Conservation (phyloP, 2,113 vertebrate genomes). For the Reinhardtius hippoglossoides region DNA sequence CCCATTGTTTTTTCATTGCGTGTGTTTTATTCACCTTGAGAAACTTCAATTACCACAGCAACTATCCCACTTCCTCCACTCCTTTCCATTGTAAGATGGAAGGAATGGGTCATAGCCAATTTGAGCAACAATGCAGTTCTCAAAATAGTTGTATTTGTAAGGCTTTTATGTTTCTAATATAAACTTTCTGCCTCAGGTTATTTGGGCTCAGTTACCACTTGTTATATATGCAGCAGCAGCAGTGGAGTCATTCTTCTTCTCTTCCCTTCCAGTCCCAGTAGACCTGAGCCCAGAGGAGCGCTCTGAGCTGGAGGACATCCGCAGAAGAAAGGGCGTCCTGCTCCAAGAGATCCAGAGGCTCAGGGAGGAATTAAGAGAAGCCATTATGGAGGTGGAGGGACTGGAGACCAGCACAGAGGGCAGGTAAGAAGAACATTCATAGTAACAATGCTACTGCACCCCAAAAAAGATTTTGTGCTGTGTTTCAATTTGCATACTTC, state of each 20-base stretch:
- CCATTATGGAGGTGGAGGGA: conserved; percentile 92
- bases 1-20: not conserved
- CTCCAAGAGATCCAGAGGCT: conserved; percentile 93
- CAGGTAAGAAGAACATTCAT: conserved; percentile 81
- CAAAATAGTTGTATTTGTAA: conserved; percentile 13
- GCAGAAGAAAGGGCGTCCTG: conserved; percentile 89
- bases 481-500: not conserved
- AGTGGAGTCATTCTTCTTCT: conserved; percentile 45
- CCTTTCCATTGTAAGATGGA: conserved; percentile 3
- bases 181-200: not conserved
- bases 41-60: not conserved
- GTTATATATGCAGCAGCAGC: not conserved
- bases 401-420: conserved; percentile 91
- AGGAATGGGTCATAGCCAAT: not conserved
- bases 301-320: conserved; percentile 92
- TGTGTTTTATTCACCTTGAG: not conserved
- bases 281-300: conserved; percentile 93
- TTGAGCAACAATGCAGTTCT: conserved; percentile 21
- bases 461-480: not conserved
- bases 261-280: conserved; percentile 84
- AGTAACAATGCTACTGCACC: not conserved
- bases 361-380: conserved; percentile 90
- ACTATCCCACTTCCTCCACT: not conserved
- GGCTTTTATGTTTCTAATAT: not conserved
- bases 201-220: conserved; percentile 26